Evolutionary conservation across 2,113 vertebrate genomes (phyloP), one percentile per base, ranked within the genome.

Genomic region (Heliornis fulica): DNA sequence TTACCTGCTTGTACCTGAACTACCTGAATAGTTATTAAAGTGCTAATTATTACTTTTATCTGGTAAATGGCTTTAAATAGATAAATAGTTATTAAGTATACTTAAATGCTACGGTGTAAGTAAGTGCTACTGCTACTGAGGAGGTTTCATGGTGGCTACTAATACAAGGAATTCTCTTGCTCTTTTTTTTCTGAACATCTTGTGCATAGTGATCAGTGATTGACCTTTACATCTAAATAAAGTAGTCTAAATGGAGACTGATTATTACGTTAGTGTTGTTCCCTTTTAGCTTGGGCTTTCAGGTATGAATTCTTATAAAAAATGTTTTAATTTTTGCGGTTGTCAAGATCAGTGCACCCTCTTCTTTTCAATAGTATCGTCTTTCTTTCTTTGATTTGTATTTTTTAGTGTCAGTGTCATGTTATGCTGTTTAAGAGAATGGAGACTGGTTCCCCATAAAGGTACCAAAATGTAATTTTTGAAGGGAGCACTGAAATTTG

Each of bases 321-420:
- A 40, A 32, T 77, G 15, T 32, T 88, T 65, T 25, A 25, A 11
- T 88, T 78, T 59, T 83, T 71, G 34, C 34, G 83, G 25, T 40
- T 60, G 34, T 46, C 46, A 46, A 46, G 46, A 46, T 46, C 22
- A 46, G 46, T 46, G 6, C 9, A 6, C 13, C 13, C 19, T 34
- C 7, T 36, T 65, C 40, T 77, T 59, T 80, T 64, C 64, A 34
- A 2, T 38, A 31, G 4, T 38, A 26, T 26, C 56, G 48, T 36
- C 14, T 60, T 46, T 61, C 16, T 38, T 63, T 2, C 11, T 92
- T 76, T 0, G 0, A 12, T 76, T 50, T 50, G 21, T 0, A 15
- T 46, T 26, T 69, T 80, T 56, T 40, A 29, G 4, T 51, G 32
- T 76, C 20, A 77, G 2, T 19, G 25, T 51, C 34, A 14, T 4